Evolutionary conservation across 1,140 invertebrate genomes (phyloP).

Genomic region (Drosophila malerkotliana): DNA sequence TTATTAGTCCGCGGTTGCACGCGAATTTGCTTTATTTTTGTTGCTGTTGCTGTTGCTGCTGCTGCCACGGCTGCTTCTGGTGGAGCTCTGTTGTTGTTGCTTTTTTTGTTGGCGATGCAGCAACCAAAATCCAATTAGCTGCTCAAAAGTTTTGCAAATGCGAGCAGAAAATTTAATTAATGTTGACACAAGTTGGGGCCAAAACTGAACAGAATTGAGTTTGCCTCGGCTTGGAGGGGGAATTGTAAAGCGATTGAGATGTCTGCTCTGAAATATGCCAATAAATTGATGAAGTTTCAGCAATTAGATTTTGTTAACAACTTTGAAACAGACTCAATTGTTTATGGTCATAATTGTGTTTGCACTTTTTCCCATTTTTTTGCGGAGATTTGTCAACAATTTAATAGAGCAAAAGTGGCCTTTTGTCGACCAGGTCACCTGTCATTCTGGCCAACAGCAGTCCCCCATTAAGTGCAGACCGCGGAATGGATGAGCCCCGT

Average conservation of each 20-base stretch:
- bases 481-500: slow-evolving; percentile 26
- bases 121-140: slow-evolving; percentile 78
- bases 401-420: slow-evolving; percentile 1
- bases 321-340: background rate
- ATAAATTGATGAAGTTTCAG: slow-evolving; percentile 16
- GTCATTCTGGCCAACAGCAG: slow-evolving; percentile 41
- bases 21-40: slow-evolving; percentile 71
- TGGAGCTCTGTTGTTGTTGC: background rate
- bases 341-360: too few species aligned
- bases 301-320: slow-evolving; percentile 14
- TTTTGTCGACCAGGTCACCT: slow-evolving; percentile 36
- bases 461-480: slow-evolving; percentile 32
- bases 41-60: slow-evolving; percentile 25
- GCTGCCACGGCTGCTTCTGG: background rate
- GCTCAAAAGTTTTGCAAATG: slow-evolving; percentile 76
- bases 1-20: slow-evolving; percentile 77
- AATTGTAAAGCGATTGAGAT: background rate
- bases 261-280: background rate
- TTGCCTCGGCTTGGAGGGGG: background rate
- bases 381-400: slow-evolving; percentile 3
- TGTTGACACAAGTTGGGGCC: slow-evolving; percentile 72
- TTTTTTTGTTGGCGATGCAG: slow-evolving; percentile 47
- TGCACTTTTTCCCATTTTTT: background rate
- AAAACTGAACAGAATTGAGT: slow-evolving; percentile 61
- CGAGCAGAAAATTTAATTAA: slow-evolving; percentile 78